Percentiles rank a stretch among this genome's conserved stretches.
phyloP scores from a whole-genome alignment of 1,140 invertebrate species.

The Popillia japonica region DNA sequence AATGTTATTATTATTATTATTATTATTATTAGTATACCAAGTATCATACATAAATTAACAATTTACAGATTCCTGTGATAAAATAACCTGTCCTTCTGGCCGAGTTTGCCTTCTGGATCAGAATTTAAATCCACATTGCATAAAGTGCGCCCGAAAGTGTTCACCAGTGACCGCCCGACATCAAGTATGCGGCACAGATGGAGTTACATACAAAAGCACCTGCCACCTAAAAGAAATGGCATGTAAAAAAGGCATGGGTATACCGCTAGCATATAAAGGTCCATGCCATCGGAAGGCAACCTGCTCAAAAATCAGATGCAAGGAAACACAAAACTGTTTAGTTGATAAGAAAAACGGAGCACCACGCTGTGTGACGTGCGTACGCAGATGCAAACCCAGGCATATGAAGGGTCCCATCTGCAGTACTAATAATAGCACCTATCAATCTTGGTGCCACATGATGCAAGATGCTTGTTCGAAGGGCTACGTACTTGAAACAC shows the following conservation, averaged over 20 bases:
- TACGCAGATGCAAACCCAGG: slow-evolving; percentile 64
- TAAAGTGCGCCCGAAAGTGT: slow-evolving; percentile 77
- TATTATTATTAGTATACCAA: no score
- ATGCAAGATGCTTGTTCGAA: slow-evolving; percentile 82
- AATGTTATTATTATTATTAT: no score
- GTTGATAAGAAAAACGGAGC: slow-evolving; percentile 72
- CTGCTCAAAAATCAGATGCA: slow-evolving; percentile 78
- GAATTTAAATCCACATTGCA: slow-evolving; percentile 84
- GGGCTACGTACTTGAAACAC: slow-evolving; percentile 80
- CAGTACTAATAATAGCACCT: slow-evolving; percentile 83
- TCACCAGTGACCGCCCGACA: slow-evolving; percentile 62
- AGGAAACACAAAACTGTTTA: slow-evolving; percentile 78
- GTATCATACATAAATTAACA: background rate
- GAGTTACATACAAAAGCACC: slow-evolving; percentile 83
- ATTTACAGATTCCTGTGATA: slow-evolving; percentile 74
- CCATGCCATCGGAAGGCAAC: slow-evolving; percentile 78
- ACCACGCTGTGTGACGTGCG: slow-evolving; percentile 82
- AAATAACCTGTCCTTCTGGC: slow-evolving; percentile 80
- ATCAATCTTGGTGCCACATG: slow-evolving; percentile 88
- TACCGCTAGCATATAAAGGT: slow-evolving; percentile 87
- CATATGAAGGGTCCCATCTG: slow-evolving; percentile 71
- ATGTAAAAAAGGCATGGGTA: slow-evolving; percentile 80
- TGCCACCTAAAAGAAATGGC: slow-evolving; percentile 86
- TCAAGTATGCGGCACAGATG: slow-evolving; percentile 86
- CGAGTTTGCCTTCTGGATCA: slow-evolving; percentile 87